Conservation (phyloP, 2,888 invertebrate species). For the Lithophane socia region DNA sequence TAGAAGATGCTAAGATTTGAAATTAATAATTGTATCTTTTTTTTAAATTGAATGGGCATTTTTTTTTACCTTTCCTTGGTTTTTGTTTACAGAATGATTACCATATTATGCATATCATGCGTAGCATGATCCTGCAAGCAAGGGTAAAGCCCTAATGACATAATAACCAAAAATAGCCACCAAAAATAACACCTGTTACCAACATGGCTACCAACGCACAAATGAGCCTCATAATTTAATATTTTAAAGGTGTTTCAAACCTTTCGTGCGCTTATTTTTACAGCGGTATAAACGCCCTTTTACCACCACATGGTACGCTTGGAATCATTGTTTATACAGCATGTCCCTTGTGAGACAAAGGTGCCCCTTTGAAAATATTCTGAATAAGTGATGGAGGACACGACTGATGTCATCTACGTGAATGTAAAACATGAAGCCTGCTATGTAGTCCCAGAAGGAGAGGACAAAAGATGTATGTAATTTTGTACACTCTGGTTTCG, state of each 20-base stretch:
- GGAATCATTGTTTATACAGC: constrained; percentile 43
- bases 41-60: not conserved
- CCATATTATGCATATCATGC: not conserved
- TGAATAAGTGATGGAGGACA: constrained; percentile 54
- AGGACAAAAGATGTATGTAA: not conserved
- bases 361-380: constrained; percentile 45
- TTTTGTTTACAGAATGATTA: not conserved
- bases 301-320: constrained; percentile 24
- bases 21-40: too few species aligned
- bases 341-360: constrained; percentile 32
- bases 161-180: constrained; percentile 31
- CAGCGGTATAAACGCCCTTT: not conserved
- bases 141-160: constrained; percentile 25
- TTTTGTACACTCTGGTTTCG: not conserved
- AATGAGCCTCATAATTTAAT: constrained; percentile 55
- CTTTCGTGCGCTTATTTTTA: constrained; percentile 27
- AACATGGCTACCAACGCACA: constrained; percentile 15
- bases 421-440: constrained; percentile 17
- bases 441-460: not conserved
- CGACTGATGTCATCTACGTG: constrained; percentile 13
- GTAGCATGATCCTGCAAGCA: not conserved
- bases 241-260: constrained; percentile 54
- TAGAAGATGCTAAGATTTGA: not conserved
- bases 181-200: constrained; percentile 52
- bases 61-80: not conserved